Evolutionary conservation across 2,113 vertebrate genomes (phyloP).

Genomic region (Pipa parva): DNA sequence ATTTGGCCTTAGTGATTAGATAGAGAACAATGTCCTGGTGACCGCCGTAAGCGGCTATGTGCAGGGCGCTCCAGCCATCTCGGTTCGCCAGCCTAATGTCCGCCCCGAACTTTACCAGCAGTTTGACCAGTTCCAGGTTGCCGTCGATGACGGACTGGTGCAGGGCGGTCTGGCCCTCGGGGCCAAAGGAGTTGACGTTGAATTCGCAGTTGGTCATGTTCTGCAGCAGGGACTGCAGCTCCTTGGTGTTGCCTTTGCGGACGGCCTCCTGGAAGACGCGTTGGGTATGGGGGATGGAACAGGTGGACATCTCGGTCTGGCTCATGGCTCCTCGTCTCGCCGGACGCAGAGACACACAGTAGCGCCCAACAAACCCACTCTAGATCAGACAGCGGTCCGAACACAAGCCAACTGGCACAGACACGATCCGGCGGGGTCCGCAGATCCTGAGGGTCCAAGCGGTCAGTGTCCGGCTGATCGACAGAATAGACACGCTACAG

Average conservation of each 20-base stretch:
- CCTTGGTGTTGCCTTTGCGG: slow-evolving; percentile 90
- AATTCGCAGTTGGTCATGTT: slow-evolving; percentile 96
- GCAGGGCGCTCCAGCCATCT: slow-evolving; percentile 96
- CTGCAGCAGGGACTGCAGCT: slow-evolving; percentile 92
- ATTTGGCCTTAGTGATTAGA: slow-evolving; percentile 98
- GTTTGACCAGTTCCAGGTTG: slow-evolving; percentile 95
- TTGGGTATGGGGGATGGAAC: slow-evolving; percentile 86
- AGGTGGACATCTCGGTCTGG: slow-evolving; percentile 89
- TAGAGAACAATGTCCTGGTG: slow-evolving; percentile 98
- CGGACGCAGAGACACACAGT: too few species aligned
- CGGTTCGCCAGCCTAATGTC: slow-evolving; percentile 94
- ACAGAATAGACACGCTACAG: too few species aligned
- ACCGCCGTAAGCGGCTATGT: slow-evolving; percentile 96
- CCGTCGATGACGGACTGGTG: slow-evolving; percentile 97
- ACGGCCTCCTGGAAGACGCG: slow-evolving; percentile 96
- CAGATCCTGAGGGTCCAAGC: too few species aligned
- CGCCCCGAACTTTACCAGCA: slow-evolving; percentile 95
- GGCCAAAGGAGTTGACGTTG: slow-evolving; percentile 97
- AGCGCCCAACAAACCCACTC: too few species aligned
- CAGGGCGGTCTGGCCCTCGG: slow-evolving; percentile 93
- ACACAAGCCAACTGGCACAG: too few species aligned
- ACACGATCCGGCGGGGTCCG: not conserved
- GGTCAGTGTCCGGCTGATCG: too few species aligned
- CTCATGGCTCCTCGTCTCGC: slow-evolving; percentile 88
- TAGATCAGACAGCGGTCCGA: too few species aligned